Conservation (phyloP, 2,797 vertebrate species). For the Odontamblyopus lacepedii region DNA sequence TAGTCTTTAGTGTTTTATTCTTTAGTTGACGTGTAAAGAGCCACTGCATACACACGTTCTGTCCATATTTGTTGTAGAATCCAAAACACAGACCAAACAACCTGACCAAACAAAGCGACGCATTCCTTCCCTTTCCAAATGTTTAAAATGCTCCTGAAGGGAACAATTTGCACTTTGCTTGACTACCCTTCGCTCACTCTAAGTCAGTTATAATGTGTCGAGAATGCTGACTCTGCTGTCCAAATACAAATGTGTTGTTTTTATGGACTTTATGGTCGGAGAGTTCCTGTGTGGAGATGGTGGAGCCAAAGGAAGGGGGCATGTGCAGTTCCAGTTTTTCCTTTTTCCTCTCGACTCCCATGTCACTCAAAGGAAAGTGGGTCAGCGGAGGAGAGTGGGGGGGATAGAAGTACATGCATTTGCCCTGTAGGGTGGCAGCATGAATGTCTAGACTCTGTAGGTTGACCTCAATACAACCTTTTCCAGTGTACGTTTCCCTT, state of each 20-base stretch:
- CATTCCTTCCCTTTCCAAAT: neutral
- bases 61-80: neutral
- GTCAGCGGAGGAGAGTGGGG: slow-evolving; percentile 66
- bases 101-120: neutral
- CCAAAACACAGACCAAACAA: neutral
- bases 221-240: slow-evolving; percentile 1
- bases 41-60: neutral
- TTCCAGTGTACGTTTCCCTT: slow-evolving; percentile 45
- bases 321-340: slow-evolving; percentile 55
- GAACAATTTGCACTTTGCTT: neutral
- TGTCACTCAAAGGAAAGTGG: slow-evolving; percentile 62
- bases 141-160: neutral
- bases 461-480: slow-evolving; percentile 47
- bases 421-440: slow-evolving; percentile 46
- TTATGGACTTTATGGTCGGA: slow-evolving; percentile 34
- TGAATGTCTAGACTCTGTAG: slow-evolving; percentile 60
- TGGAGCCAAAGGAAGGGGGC: slow-evolving; percentile 65
- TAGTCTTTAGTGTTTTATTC: neutral
- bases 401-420: slow-evolving; percentile 31
- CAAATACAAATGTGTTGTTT: slow-evolving; percentile 16
- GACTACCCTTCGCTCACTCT: neutral
- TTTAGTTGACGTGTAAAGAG: neutral
- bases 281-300: slow-evolving; percentile 53
- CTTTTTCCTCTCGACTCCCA: slow-evolving; percentile 50
- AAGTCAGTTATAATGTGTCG: neutral